Conservation (phyloP, 1,140 invertebrate genomes). For the Lasioglossum albipes region DNA sequence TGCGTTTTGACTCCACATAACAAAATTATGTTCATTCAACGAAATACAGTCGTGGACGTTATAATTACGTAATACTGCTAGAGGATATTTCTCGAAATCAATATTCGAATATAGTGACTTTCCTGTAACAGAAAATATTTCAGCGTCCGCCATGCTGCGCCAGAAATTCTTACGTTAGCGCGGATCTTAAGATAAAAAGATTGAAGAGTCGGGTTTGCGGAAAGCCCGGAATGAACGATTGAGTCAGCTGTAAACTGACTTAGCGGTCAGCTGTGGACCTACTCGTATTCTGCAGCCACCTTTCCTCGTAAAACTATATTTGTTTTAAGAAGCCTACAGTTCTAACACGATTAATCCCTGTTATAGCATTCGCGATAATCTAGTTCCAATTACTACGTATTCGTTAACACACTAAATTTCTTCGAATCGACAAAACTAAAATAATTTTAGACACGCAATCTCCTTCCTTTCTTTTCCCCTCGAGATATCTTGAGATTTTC, state of each 20-base stretch:
- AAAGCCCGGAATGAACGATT: slow-evolving; percentile 26
- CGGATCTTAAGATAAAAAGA: neutral
- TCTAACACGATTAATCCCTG: neutral
- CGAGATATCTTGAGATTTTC: neutral
- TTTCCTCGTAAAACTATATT: slow-evolving; percentile 24
- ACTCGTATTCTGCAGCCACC: neutral
- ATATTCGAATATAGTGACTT: neutral
- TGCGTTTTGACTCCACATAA: no score
- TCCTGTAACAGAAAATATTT: neutral
- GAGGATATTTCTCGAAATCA: neutral
- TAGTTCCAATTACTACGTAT: neutral
- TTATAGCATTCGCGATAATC: neutral
- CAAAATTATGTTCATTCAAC: no score
- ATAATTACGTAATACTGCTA: neutral
- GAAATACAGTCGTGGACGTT: no score
- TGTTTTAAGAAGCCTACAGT: slow-evolving; percentile 7
- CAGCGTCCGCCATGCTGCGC: neutral
- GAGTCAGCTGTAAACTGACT: slow-evolving; percentile 24
- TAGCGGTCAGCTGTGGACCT: neutral
- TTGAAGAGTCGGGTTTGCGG: slow-evolving; percentile 6
- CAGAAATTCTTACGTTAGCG: neutral
- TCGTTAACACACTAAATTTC: no score
- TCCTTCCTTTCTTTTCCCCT: no score
- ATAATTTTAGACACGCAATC: no score
- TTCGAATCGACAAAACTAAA: no score